Base-by-base conservation (phyloP, 92 coral and sea anemone species). In the Siderastrea siderea region DNA sequence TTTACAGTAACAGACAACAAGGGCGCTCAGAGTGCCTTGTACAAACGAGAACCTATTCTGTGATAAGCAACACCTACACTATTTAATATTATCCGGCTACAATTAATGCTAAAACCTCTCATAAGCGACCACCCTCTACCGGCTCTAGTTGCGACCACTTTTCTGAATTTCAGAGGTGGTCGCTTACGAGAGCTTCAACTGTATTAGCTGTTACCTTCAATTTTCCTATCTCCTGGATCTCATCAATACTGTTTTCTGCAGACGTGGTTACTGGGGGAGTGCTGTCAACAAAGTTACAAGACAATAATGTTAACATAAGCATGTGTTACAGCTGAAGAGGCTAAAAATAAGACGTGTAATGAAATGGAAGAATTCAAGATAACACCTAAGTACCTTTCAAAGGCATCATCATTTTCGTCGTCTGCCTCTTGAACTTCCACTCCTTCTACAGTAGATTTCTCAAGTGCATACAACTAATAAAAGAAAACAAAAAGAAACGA, bases 171-270 rank as follows among this genome's bases (percentile, higher is more conserved):
- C 17, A 5, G 9, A 7, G 47, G 26, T 16, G 1, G 5, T 5
- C 51, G 46, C 14, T 46, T 77, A 49, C 13, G 3, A 58, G 43
- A 16, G 10, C 4, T 9, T 54, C 8, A 1, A 52, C 46, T 73
- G 12, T 8, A 3, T 26, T 26, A 26, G 38, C 38, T 50, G 6
- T 57, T 55, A 91, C 94, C 94, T 91, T 91, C 1, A 91, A 88
- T 75, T 92, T 88, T 44, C 88, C 94, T 7, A 88, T 79, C 54
- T 92, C 98, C 49, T 92, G 87, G 4, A 93, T 93, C 47, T 86
- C 90, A 47, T 93, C 85, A 43, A 93, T 89, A 47, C 48, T 43
- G 16, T n/a, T 84, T 68, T 92, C 90, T 8, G 77, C 59, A 17
- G 72, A 55, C 54, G 51, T 78, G 80, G 89, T 14, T 71, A 78